Percentiles rank a stretch among this genome's conserved stretches.
Conservation (phyloP, 2,113 vertebrate species). For the Dunckerocampus dactyliophorus region DNA sequence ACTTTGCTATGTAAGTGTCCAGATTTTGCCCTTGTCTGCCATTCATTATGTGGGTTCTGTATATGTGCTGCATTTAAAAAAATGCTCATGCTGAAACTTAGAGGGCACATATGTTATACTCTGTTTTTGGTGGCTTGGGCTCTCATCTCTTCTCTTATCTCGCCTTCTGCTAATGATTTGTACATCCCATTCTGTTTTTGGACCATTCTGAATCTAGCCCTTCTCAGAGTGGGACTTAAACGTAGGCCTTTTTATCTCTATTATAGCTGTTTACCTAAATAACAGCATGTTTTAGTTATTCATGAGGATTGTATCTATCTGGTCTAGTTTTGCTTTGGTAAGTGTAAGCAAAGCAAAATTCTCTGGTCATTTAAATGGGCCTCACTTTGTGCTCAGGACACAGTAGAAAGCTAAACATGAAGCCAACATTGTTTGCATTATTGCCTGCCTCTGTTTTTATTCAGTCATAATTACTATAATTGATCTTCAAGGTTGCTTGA, state of each 20-base stretch:
- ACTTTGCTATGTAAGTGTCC: constrained; percentile 14
- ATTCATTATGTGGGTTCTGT: constrained; percentile 3
- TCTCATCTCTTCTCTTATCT: too few species aligned
- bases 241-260: too few species aligned
- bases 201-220: too few species aligned
- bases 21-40: constrained; percentile 11
- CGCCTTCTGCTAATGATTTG: too few species aligned
- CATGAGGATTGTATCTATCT: too few species aligned
- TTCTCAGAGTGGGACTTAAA: too few species aligned
- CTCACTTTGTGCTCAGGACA: not conserved
- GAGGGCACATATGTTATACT: not conserved
- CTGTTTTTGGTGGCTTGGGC: not conserved
- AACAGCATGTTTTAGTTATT: not conserved
- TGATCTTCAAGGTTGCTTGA: not conserved
- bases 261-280: not conserved
- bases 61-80: not conserved
- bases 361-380: not conserved
- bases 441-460: not conserved
- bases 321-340: too few species aligned
- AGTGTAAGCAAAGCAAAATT: not conserved
- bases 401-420: not conserved
- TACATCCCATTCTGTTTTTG: too few species aligned
- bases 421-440: not conserved
- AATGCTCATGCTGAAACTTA: constrained; percentile 1
- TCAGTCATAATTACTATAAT: not conserved